Evolutionary conservation across 2,888 invertebrate genomes (phyloP), one percentile per base, ranked within the genome.

Genomic region (Chrysolina oricalcia): DNA sequence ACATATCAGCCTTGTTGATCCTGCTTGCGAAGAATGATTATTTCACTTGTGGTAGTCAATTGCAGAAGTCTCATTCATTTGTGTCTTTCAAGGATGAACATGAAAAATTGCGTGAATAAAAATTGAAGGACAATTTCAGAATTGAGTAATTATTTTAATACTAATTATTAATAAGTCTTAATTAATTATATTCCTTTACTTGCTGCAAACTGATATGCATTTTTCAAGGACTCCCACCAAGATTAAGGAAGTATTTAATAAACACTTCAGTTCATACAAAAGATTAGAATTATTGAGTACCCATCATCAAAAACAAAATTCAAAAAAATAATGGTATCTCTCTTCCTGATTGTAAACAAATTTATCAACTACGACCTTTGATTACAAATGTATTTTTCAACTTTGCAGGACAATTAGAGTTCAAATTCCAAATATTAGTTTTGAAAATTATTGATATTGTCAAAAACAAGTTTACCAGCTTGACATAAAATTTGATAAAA

Each of bases 381-480:
- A 15, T 4, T 9, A 50, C 19, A 1, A 8, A 50, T 19, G 3
- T 50, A 19, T 50, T 50, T 50, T 50, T 19, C 19, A 50, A 43
- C 11, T 43, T 19, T 50, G 50, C 43, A 43, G 43, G 15, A 43
- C 43, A 43, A 43, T 15, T 43, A 13, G 43, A 43, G 50, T 50
- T 17, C 50, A 50, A 50, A 50, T 50, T 50, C 50, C 50, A 50
- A 50, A 19, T 15, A 50, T 50, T 15, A 15, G 19, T 50, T 50
- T 50, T 19, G 9, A 50, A 50, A n/a, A 50, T 19, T 0, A 50
- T 50, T n/a, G 8, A 19, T 50, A 2, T n/a, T 15, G 8, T 19
- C 50, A 50, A 17, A 50, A 15, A 43, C 50, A 50, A 50, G 50
- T 19, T 19, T 50, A 19, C 15, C 50, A 50, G 50, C 43, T 43